These are phyloP conservation scores for Calyptomena viridis DNA, from an alignment of 2,113 vertebrate genomes.

Conservation along the genomic window DNA sequence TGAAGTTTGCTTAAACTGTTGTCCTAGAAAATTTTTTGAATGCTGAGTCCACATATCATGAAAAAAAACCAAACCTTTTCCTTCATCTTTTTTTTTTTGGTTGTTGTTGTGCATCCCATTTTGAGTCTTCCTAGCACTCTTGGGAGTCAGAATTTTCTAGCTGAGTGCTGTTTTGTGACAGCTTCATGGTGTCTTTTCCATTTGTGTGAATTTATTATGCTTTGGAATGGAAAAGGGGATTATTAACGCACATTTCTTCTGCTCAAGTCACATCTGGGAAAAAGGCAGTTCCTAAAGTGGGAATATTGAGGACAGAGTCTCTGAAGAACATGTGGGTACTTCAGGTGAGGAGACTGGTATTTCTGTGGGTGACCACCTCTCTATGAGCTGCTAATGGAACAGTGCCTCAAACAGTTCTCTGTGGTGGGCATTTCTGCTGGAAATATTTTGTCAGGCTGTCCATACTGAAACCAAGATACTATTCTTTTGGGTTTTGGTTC, in stretches of 20 bases:
- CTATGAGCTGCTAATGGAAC: background rate
- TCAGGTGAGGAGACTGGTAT: too few relatives aligned
- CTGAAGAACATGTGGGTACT: background rate
- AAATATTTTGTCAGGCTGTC: background rate
- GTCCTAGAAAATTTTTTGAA: background rate
- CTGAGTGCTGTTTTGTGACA: background rate
- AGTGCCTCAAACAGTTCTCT: background rate
- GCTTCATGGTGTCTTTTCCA: background rate
- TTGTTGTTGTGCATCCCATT: too few relatives aligned
- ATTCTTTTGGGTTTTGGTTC: background rate
- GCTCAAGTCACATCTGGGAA: rapidly evolving
- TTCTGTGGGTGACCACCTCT: background rate
- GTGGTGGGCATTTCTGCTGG: background rate
- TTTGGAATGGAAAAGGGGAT: background rate
- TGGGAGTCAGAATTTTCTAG: background rate
- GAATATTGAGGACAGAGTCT: background rate
- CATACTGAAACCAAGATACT: background rate
- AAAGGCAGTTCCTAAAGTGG: background rate
- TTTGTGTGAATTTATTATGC: background rate
- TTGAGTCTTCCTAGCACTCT: background rate
- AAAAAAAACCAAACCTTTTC: too few relatives aligned
- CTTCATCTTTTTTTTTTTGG: too few relatives aligned
- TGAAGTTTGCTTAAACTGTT: background rate
- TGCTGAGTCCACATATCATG: background rate
- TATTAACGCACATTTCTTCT: background rate